phyloP scores from a whole-genome alignment of 2,888 invertebrate species.

The Dendrolimus houi region DNA sequence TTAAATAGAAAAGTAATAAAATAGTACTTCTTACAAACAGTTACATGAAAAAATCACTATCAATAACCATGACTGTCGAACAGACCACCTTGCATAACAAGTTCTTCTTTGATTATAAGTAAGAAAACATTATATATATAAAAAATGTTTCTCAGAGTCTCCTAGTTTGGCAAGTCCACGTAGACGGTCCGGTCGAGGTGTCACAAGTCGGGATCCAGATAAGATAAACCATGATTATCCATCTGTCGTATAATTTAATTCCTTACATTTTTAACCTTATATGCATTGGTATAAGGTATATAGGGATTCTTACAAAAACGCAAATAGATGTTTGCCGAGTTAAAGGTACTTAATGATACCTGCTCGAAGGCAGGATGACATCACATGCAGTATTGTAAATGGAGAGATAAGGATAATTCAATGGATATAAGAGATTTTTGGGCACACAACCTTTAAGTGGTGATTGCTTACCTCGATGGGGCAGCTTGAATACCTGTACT shows the following conservation, averaged over 20 bases:
- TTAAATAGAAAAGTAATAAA: too few relatives aligned
- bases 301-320: not conserved
- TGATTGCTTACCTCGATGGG: conserved; percentile 8
- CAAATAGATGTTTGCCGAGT: conserved; percentile 18
- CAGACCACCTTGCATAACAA: not conserved
- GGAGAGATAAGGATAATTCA: conserved; percentile 50
- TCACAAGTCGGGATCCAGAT: conserved; percentile 48
- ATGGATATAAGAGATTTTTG: conserved; percentile 41
- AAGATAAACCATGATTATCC: conserved; percentile 25
- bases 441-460: conserved; percentile 35
- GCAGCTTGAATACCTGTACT: conserved; percentile 12
- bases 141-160: conserved; percentile 13
- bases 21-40: too few relatives aligned
- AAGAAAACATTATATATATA: conserved; percentile 6
- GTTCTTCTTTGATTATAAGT: not conserved
- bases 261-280: conserved; percentile 14
- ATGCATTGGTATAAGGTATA: not conserved
- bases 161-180: conserved; percentile 28
- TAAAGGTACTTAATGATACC: conserved; percentile 55
- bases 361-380: conserved; percentile 44
- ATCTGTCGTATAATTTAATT: not conserved
- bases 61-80: not conserved
- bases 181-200: conserved; percentile 41
- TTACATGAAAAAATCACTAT: not conserved
- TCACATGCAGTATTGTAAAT: conserved; percentile 52